Conservation (phyloP, 2,113 vertebrate species). For the Aleadryas rufinucha region DNA sequence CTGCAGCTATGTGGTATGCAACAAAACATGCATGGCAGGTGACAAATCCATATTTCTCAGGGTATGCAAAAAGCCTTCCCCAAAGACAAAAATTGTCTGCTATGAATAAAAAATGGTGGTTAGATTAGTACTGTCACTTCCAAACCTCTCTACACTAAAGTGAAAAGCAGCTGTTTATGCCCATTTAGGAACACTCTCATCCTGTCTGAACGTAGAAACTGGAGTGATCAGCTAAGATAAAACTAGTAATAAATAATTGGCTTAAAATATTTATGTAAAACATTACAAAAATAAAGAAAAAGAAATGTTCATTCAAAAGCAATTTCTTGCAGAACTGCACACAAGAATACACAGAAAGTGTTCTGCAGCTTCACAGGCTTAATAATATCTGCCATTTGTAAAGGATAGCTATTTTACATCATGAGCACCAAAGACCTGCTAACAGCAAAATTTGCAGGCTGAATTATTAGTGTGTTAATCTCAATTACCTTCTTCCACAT, state of each 20-base stretch:
- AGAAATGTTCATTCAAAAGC: background rate
- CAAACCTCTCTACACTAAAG: background rate
- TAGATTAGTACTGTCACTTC: background rate
- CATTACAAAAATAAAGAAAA: background rate
- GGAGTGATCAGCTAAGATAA: background rate
- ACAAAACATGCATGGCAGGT: background rate
- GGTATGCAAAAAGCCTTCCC: rapidly evolving
- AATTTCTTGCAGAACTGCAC: background rate
- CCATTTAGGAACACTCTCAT: background rate
- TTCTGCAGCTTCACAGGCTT: background rate
- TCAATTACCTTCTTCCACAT: background rate
- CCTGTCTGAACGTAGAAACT: background rate
- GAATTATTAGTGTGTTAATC: background rate
- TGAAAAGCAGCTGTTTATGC: background rate
- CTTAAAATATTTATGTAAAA: background rate
- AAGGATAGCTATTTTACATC: background rate
- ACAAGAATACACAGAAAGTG: background rate
- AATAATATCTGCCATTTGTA: background rate
- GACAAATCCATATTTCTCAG: background rate
- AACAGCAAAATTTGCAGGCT: background rate
- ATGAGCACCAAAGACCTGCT: background rate
- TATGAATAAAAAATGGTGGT: background rate
- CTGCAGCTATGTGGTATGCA: background rate
- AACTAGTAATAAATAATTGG: background rate
- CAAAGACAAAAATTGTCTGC: background rate